A percentile compares a stretch with the other conserved stretches of the same genome.
Evolutionary conservation across 2,888 invertebrate genomes (phyloP).

Genomic region (Scaptomyza reducta): DNA sequence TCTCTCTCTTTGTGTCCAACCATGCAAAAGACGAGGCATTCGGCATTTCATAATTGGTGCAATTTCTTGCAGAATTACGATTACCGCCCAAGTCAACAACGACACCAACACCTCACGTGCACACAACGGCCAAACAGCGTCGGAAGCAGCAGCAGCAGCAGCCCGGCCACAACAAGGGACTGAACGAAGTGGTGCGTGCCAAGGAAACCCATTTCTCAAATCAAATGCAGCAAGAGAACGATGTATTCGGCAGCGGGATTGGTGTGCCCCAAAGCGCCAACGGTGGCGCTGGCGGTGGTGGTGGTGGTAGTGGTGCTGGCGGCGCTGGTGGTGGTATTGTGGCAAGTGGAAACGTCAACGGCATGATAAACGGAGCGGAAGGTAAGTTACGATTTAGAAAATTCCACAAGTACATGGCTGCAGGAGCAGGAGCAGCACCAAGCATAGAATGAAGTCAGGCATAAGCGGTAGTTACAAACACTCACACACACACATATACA

Average conservation of each 20-base stretch:
- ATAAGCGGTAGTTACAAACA: slow-evolving; percentile 66
- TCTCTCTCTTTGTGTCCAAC: neutral
- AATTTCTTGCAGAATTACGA: slow-evolving; percentile 83
- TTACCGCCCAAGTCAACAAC: slow-evolving; percentile 84
- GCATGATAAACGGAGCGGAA: slow-evolving; percentile 82
- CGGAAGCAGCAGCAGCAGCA: slow-evolving; percentile 81
- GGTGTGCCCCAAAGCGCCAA: slow-evolving; percentile 44
- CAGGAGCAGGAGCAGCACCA: slow-evolving; percentile 24
- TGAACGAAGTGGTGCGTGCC: slow-evolving; percentile 84
- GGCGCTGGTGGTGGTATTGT: slow-evolving; percentile 45
- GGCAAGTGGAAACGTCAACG: slow-evolving; percentile 78
- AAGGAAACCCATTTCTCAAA: slow-evolving; percentile 83
- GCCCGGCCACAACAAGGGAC: slow-evolving; percentile 80
- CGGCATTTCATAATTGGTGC: slow-evolving; percentile 73
- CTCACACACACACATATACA: slow-evolving; percentile 26
- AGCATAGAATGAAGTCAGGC: slow-evolving; percentile 68
- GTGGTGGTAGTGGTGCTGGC: slow-evolving; percentile 26
- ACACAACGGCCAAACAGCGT: slow-evolving; percentile 82
- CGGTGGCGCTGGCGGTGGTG: slow-evolving; percentile 29
- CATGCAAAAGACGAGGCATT: slow-evolving; percentile 38
- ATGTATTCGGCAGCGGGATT: slow-evolving; percentile 70
- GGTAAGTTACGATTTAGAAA: slow-evolving; percentile 82
- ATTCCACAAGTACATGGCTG: slow-evolving; percentile 67
- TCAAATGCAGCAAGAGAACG: slow-evolving; percentile 83
- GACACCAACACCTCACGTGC: slow-evolving; percentile 80